Base-by-base conservation (phyloP, 1,140 invertebrate genomes). In the Drosophila jambulina region DNA sequence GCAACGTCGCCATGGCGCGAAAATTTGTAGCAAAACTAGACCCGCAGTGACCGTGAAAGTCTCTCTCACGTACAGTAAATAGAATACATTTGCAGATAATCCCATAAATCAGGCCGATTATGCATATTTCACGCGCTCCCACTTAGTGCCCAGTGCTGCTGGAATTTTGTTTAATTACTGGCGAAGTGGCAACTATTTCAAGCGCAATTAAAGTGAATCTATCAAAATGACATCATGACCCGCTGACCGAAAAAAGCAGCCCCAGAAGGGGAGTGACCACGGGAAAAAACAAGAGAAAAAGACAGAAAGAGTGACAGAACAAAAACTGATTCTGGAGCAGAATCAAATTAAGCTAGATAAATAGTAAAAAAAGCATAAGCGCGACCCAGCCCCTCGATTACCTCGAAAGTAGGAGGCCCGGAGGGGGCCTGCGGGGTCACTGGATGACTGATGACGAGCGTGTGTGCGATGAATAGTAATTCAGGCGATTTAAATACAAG, bases 151-250 rank as follows among this genome's bases (percentile, higher is more conserved):
- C 36, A 38, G 36, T 8, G 4, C 17, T n/a, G 36, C 29, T 40
- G 53, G 68, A 60, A 60, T 72, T 56, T 72, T 60, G 67, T 72
- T 72, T 72, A 72, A 72, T 72, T 72, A 59, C 40, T 21, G 34
- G 25, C 40, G 36, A 34, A 62, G 56, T 29, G 34, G 59, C 32
- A 64, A 67, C 29, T 51, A 43, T 70, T 81, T 51, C 10, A 53
- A 68, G 45, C 71, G 62, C 75, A 82, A 88, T 88, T 88, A 90
- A 85, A 82, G 67, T 72, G 78, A 75, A 90, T 80, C 78, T 68
- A 85, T 88, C 78, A 85, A 76, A 79, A 85, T 90, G 85, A 90
- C 85, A 90, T 90, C 85, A 90, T 90, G 86, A 90, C 82, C 86
- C 82, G 82, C 69, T 90, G 82, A 90, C 86, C 78, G 70, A 85